Evolutionary conservation across 2,888 invertebrate genomes (phyloP), one percentile per base, ranked within the genome.

Genomic region (Sipha maydis): DNA sequence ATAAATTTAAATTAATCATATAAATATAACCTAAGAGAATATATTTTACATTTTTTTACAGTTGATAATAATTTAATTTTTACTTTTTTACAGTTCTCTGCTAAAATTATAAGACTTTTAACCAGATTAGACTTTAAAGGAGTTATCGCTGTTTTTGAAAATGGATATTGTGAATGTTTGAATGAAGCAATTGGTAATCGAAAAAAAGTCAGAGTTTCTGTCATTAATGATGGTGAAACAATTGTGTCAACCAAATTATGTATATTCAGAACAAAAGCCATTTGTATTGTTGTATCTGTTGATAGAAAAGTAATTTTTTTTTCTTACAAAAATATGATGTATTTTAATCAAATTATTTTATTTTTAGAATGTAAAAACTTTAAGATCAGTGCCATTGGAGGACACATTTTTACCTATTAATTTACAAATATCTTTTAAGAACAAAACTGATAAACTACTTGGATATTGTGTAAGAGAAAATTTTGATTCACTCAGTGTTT

Each of bases 401-500:
- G 80, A 88, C 67, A 31, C 75, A 67, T 80, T 82, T 82, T 82
- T 88, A 21, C 82, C 88, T 41, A 82, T 88, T 61, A 88, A 75
- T 75, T 88, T 88, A 76, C 80, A 88, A 82, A 76, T 88, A 67
- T 80, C 80, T 76, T 73, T 73, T 31, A 88, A 82, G 56, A 86
- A 73, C 0, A 73, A 80, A 82, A 82, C 56, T 38, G 73, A 82
- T 8, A 61, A 76, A 38, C 75, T 88, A 82, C 88, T 88, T 67
- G 88, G 88, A 48, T 88, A 82, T 82, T 88, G 80, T 82, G 28
- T 88, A n/a, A 82, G 82, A 88, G 88, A 88, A 88, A 82, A 82
- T 82, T 41, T 21, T 21, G 48, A 75, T n/a, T 88, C 82, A 31
- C 41, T 88, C 3, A 88, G 48, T 82, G 8, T 88, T 67, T 67